phyloP scores from a whole-genome alignment of 2,797 vertebrate species.

The Babyrousa celebensis region DNA sequence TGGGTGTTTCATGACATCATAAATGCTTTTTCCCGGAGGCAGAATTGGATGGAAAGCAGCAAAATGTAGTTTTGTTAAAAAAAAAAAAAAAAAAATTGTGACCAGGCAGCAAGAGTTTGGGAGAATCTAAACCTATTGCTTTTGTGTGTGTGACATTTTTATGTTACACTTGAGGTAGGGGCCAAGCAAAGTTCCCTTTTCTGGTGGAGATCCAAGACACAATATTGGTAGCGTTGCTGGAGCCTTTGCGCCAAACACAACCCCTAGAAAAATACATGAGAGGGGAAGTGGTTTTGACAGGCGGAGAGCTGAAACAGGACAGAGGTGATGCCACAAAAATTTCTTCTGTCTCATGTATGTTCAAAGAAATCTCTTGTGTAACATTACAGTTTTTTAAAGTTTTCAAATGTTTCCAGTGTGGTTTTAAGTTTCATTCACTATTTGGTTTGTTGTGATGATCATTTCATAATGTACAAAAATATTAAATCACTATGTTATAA shows the following conservation, averaged over 20 bases:
- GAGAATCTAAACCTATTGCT: background rate
- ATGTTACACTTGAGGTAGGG: conserved; percentile 43
- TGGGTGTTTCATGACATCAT: conserved; percentile 42
- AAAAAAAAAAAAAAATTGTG: background rate
- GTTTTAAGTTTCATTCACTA: conserved; percentile 38
- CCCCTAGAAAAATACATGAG: accelerated
- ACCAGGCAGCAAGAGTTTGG: conserved; percentile 12
- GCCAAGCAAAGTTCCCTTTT: background rate
- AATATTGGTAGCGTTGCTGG: background rate
- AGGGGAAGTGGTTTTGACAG: background rate
- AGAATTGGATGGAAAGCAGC: conserved; percentile 48
- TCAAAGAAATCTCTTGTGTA: conserved; percentile 20
- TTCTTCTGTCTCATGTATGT: background rate
- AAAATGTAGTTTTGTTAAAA: background rate
- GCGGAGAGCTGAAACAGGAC: background rate
- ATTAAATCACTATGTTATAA: background rate
- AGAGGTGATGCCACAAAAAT: background rate
- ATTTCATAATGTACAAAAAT: background rate
- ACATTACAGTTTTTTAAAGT: conserved; percentile 14
- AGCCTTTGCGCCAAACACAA: background rate
- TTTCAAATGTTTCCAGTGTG: background rate
- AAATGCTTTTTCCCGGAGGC: conserved; percentile 54
- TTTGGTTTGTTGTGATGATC: background rate
- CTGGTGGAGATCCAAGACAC: background rate
- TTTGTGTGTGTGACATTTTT: conserved; percentile 49